Percentiles rank a stretch among this genome's conserved stretches.
phyloP scores from a whole-genome alignment of 2,113 vertebrate species.

The Actinemys pallida region DNA sequence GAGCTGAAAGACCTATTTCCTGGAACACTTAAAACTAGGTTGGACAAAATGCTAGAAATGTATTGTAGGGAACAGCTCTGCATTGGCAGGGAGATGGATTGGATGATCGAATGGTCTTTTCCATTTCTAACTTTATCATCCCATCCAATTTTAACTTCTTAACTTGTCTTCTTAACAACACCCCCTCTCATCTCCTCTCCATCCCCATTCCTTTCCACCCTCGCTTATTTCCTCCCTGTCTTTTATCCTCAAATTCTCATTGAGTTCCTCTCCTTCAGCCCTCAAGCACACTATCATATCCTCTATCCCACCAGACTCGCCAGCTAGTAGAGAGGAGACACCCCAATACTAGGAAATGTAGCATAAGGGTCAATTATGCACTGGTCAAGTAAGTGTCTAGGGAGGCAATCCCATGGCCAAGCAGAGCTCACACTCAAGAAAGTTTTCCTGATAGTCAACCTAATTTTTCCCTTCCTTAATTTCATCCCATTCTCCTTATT shows the following conservation, averaged over 20 bases:
- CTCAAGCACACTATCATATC: neutral
- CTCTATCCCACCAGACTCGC: neutral
- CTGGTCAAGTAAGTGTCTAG: neutral
- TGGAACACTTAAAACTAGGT: neutral
- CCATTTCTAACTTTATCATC: neutral
- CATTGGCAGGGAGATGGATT: neutral
- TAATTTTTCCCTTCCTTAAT: neutral
- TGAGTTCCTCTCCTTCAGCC: neutral
- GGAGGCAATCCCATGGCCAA: fast-evolving
- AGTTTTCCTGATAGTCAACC: neutral
- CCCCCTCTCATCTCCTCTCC: neutral
- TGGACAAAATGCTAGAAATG: neutral
- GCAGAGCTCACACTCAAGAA: neutral
- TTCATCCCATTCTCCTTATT: neutral
- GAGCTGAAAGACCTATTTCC: neutral
- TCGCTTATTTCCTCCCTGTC: neutral
- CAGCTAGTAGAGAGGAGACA: neutral
- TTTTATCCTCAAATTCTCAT: neutral
- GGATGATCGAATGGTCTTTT: neutral
- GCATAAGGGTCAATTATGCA: neutral
- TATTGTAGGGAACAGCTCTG: neutral
- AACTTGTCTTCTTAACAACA: neutral
- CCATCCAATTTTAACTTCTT: neutral
- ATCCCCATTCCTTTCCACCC: neutral
- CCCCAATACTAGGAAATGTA: neutral